phyloP scores from a whole-genome alignment of 2,113 vertebrate species.

The Ciconia stormi region DNA sequence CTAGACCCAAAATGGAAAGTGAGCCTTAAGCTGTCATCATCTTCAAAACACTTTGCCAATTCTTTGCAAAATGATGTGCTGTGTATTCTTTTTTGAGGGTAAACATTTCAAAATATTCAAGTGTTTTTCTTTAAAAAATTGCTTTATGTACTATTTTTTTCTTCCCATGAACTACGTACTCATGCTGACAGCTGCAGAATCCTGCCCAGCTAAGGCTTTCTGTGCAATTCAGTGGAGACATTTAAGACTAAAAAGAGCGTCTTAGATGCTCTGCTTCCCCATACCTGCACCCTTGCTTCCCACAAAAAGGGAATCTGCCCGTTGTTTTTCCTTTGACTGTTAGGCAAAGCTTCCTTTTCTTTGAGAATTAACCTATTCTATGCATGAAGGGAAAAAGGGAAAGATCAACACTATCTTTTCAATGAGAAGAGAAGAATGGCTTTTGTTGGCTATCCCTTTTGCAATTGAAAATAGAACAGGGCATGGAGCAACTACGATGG shows the following conservation, averaged over 20 bases:
- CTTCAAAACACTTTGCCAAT: not conserved
- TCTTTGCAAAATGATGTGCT: not conserved
- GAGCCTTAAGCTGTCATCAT: not conserved
- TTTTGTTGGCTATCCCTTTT: not conserved
- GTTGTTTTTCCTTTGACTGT: not conserved
- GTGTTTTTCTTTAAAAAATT: not conserved
- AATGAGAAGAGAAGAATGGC: not conserved
- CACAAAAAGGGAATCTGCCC: not conserved
- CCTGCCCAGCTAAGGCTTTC: not conserved
- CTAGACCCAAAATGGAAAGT: not conserved
- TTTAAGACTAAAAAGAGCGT: not conserved
- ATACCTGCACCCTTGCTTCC: not conserved
- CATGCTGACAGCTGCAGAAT: not conserved
- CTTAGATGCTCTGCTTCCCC: not conserved
- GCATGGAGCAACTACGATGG: accelerated
- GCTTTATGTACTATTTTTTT: not conserved
- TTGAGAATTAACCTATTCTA: not conserved
- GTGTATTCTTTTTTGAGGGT: not conserved
- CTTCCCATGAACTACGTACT: not conserved
- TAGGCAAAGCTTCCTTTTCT: not conserved
- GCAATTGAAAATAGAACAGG: accelerated
- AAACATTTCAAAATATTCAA: not conserved
- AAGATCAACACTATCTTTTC: accelerated
- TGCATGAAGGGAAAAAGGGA: not conserved
- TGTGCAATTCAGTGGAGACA: not conserved